Conservation (phyloP, 2,113 vertebrate species). For the Cololabis saira region DNA sequence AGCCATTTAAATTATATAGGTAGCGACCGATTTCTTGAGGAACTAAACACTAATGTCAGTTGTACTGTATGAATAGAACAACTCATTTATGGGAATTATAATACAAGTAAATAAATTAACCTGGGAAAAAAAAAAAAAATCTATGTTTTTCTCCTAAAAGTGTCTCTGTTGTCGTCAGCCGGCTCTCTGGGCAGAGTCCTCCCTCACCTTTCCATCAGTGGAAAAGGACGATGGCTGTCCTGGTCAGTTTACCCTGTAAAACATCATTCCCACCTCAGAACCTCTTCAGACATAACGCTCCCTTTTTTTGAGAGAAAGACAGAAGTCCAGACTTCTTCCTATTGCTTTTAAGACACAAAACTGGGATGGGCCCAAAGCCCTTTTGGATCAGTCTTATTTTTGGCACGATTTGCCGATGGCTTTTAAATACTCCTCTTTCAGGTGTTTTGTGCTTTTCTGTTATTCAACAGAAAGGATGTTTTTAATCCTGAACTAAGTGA, state of each 20-base stretch:
- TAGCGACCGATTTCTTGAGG: slow-evolving; percentile 65
- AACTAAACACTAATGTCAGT: slow-evolving; percentile 77
- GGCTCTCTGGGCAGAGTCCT: slow-evolving; percentile 35
- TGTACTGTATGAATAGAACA: slow-evolving; percentile 79
- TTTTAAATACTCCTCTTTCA: slow-evolving; percentile 63
- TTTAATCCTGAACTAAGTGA: slow-evolving; percentile 38
- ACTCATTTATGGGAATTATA: slow-evolving; percentile 79
- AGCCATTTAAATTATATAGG: slow-evolving; percentile 75
- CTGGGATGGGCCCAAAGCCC: slow-evolving; percentile 52
- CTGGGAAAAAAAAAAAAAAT: slow-evolving; percentile 16
- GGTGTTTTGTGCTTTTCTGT: slow-evolving; percentile 43
- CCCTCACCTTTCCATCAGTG: background rate
- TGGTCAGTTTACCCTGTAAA: slow-evolving; percentile 8
- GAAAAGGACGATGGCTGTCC: slow-evolving; percentile 35
- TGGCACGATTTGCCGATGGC: slow-evolving; percentile 70
- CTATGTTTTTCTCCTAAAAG: slow-evolving; percentile 37
- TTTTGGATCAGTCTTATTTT: slow-evolving; percentile 41
- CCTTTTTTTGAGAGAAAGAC: slow-evolving; percentile 6
- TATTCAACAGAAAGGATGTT: slow-evolving; percentile 9
- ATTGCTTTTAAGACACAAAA: slow-evolving; percentile 73
- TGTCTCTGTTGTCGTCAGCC: slow-evolving; percentile 43
- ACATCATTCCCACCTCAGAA: slow-evolving; percentile 12
- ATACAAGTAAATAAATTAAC: slow-evolving; percentile 85
- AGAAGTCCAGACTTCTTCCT: slow-evolving; percentile 54
- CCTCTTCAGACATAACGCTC: slow-evolving; percentile 18